Evolutionary conservation across 2,888 invertebrate species (phyloP).

Genomic region (Limnephilus lunatus): DNA sequence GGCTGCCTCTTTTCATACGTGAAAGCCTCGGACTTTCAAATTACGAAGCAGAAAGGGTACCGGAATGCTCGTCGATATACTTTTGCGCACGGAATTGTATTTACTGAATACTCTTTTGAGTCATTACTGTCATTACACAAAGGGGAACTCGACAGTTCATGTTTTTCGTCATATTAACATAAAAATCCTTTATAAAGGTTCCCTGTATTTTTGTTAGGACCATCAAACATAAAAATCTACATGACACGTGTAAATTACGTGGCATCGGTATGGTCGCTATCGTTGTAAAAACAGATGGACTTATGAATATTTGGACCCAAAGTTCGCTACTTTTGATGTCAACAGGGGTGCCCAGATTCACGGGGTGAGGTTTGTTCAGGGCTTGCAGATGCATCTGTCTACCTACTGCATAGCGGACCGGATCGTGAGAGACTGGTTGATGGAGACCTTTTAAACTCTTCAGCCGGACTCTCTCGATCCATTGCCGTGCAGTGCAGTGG

Average conservation of each 20-base stretch:
- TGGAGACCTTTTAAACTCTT: no score
- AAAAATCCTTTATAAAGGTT: background rate
- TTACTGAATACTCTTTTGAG: background rate
- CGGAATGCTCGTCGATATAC: background rate
- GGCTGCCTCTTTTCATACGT: conserved; percentile 27
- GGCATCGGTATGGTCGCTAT: background rate
- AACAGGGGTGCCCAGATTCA: no score
- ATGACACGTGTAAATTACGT: background rate
- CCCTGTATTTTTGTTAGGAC: background rate
- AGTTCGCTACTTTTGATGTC: background rate
- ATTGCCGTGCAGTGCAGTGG: no score
- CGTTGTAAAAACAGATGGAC: background rate
- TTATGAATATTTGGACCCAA: background rate
- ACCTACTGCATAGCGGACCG: no score
- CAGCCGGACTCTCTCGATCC: no score
- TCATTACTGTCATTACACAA: background rate
- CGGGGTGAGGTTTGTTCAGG: no score
- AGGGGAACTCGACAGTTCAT: background rate
- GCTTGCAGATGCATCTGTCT: no score
- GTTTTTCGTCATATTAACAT: no score
- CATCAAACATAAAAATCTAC: background rate
- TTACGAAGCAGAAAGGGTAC: background rate
- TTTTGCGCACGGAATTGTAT: background rate
- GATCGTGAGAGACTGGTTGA: no score
- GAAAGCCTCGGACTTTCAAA: background rate